Base-by-base conservation (phyloP, 2,797 vertebrate genomes). In the Eidolon dupreanum region DNA sequence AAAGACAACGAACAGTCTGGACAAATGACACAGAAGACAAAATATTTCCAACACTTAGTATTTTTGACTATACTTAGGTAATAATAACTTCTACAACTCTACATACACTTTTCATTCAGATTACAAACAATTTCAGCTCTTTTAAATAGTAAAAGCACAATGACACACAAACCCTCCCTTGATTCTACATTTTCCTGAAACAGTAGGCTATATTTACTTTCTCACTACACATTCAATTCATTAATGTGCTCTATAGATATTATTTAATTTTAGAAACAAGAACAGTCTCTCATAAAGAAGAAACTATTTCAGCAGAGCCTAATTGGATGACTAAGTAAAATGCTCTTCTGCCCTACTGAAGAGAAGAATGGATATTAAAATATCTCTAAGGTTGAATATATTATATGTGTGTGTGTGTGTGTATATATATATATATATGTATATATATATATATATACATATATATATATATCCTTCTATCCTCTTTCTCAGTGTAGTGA, bases 331-430 rank as follows among this genome's bases (percentile, higher is more conserved):
- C 15, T 38, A 82, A 90, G 1, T 36, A 61, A 75, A 13, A 53
- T 57, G 87, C 59, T 33, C 19, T 53, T 92, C 65, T 55, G 36
- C 9, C 19, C 53, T 75, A 61, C 13, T 51, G 20, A 95, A 90
- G 90, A 24, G 31, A 87, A 84, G 11, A 96, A 85, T 51, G 41
- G 10, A 68, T 66, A 70, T 22, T 66, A 53, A 91, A 86, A 71
- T 17, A 74, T 24, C 6, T 57, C 31, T 22, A 95, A 49, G 49
- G 49, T 16, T 49, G 49, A 49, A 15, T 70, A 63, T 33, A 57
- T 28, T 24, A 68, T 38, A 68, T 68, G 38, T 66, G 9, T 38
- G 22, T 12, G 5, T 70, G 5, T 26, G 38, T 22, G 38, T 70
- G 6, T 31, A 19, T 68, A 61, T n/a, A 61, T 28, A 61, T 65